These are phyloP conservation scores for Sciurus niger DNA, from an alignment of 2,113 vertebrate species.

Conservation along the genomic window DNA sequence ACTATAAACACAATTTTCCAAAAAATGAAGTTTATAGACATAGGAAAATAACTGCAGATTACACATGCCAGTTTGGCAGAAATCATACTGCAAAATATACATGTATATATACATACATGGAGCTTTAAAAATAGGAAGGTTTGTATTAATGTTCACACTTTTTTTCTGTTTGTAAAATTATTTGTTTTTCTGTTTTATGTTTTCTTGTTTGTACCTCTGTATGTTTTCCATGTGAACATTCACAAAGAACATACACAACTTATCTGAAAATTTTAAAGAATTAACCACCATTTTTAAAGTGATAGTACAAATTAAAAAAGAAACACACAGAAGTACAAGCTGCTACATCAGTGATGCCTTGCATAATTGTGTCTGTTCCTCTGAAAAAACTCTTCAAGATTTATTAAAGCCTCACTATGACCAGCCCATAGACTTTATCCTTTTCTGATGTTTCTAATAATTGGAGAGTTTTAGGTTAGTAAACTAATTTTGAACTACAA, in stretches of 20 bases:
- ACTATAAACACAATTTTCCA: neutral
- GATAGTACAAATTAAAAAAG: constrained; percentile 39
- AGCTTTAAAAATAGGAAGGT: neutral
- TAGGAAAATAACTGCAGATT: neutral
- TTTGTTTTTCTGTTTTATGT: neutral
- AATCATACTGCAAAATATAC: neutral
- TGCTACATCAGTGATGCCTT: constrained; percentile 73
- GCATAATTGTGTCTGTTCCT: constrained; percentile 81
- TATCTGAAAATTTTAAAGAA: constrained; percentile 57
- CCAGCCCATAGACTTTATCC: constrained; percentile 70
- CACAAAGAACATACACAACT: neutral
- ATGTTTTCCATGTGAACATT: neutral
- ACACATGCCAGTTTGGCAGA: neutral
- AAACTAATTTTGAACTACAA: constrained; percentile 76
- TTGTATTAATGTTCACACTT: neutral
- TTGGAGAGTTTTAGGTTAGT: constrained; percentile 79
- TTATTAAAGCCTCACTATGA: constrained; percentile 75
- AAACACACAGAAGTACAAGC: constrained; percentile 74
- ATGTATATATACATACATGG: neutral
- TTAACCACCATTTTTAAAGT: neutral
- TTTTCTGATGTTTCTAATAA: constrained; percentile 84
- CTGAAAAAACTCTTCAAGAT: constrained; percentile 78
- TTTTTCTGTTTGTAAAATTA: neutral
- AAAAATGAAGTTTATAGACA: neutral
- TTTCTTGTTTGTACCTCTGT: neutral